A percentile compares a stretch with the other conserved stretches of the same genome.
These are phyloP conservation scores for Odontomachus brunneus DNA, from an alignment of 1,140 invertebrate genomes.

Conservation along the genomic window DNA sequence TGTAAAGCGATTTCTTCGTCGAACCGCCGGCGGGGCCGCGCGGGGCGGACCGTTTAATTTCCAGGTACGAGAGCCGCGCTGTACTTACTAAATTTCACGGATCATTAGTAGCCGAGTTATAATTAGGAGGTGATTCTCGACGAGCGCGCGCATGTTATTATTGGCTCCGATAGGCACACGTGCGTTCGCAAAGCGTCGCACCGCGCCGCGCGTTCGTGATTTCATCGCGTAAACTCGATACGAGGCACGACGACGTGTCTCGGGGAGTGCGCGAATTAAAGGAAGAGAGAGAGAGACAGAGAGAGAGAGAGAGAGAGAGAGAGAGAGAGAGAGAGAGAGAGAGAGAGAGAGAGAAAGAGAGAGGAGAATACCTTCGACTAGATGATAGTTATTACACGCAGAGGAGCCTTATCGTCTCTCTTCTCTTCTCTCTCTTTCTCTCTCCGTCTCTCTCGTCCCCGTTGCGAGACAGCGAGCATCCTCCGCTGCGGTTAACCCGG, in stretches of 20 bases:
- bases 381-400: slow-evolving; percentile 57
- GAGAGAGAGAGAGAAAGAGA: slow-evolving; percentile 57
- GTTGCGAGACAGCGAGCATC: slow-evolving; percentile 27
- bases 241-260: slow-evolving; percentile 24
- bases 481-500: slow-evolving; percentile 54
- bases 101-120: slow-evolving; percentile 58
- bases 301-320: too few relatives aligned
- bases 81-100: slow-evolving; percentile 60
- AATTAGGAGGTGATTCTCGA: slow-evolving; percentile 61
- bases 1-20: slow-evolving; percentile 59
- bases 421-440: slow-evolving; percentile 26
- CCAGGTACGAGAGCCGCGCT: slow-evolving; percentile 49
- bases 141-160: slow-evolving; percentile 63
- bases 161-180: slow-evolving; percentile 54
- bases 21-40: slow-evolving; percentile 29
- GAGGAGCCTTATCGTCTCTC: slow-evolving; percentile 52
- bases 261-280: slow-evolving; percentile 58
- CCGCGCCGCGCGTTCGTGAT: slow-evolving; percentile 43
- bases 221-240: slow-evolving; percentile 49
- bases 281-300: slow-evolving; percentile 49
- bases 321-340: too few relatives aligned
- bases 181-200: slow-evolving; percentile 33
- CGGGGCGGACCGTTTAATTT: slow-evolving; percentile 56
- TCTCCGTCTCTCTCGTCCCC: slow-evolving; percentile 29
- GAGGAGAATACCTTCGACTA: slow-evolving; percentile 29